These are phyloP conservation scores for Pelodiscus sinensis DNA, from an alignment of 2,113 vertebrate genomes.

Conservation along the genomic window DNA sequence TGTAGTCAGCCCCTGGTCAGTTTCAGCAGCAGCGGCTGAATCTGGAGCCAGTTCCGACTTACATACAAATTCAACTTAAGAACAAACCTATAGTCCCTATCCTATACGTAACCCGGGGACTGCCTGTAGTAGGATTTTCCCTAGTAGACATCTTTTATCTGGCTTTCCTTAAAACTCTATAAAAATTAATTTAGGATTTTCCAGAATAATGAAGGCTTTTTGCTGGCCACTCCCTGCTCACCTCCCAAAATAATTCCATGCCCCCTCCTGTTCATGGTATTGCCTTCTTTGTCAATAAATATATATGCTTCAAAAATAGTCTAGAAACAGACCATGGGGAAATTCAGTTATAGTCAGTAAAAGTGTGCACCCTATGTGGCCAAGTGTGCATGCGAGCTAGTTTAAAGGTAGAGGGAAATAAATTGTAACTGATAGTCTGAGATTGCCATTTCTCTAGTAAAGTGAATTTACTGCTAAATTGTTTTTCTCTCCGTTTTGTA, in stretches of 20 bases:
- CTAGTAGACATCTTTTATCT: neutral
- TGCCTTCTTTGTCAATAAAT: neutral
- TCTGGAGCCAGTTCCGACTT: too few species aligned
- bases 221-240: neutral
- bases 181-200: neutral
- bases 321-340: neutral
- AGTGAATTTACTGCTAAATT: neutral
- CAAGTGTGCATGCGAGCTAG: neutral
- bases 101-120: too few species aligned
- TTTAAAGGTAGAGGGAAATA: neutral
- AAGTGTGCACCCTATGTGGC: neutral
- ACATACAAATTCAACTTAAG: too few species aligned
- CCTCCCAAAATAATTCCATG: neutral
- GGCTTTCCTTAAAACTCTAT: neutral
- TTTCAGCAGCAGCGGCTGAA: too few species aligned
- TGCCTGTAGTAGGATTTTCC: neutral
- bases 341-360: neutral
- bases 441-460: neutral
- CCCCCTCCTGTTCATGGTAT: rapidly evolving
- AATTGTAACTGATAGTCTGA: neutral
- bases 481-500: neutral
- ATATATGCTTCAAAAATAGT: neutral
- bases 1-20: too few species aligned
- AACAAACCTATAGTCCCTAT: too few species aligned
- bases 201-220: neutral